Evolutionary conservation across 2,797 vertebrate genomes (phyloP).

Genomic region (Microcaecilia unicolor): DNA sequence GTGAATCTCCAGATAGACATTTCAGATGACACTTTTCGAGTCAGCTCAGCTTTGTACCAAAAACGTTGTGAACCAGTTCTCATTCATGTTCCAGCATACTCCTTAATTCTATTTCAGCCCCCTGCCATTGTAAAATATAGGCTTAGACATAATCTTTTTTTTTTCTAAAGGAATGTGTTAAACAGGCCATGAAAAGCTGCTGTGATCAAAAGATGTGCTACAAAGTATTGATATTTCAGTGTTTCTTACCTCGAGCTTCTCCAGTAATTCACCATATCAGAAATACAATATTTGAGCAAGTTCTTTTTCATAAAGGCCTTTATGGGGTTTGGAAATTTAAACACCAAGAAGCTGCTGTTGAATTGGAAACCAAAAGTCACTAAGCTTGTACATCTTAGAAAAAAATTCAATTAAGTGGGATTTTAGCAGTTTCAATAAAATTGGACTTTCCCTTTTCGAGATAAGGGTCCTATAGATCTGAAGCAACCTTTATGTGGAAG

Average conservation of each 20-base stretch:
- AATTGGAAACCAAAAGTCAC: slow-evolving; percentile 94
- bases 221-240: slow-evolving; percentile 38
- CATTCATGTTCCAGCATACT: slow-evolving; percentile 25
- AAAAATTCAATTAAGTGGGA: slow-evolving; percentile 99
- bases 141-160: slow-evolving; percentile 22
- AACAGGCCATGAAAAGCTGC: slow-evolving; percentile 38
- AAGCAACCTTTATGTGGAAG: slow-evolving; percentile 74
- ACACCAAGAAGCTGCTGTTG: slow-evolving; percentile 71
- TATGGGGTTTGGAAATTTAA: slow-evolving; percentile 81
- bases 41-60: too few relatives aligned
- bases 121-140: slow-evolving; percentile 18
- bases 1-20: too few relatives aligned
- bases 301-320: slow-evolving; percentile 79
- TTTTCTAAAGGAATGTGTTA: slow-evolving; percentile 43
- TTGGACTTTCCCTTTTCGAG: slow-evolving; percentile 79
- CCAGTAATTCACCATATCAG: slow-evolving; percentile 43
- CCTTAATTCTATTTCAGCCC: slow-evolving; percentile 26
- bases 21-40: too few relatives aligned
- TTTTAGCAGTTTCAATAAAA: slow-evolving; percentile 98
- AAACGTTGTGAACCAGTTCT: neutral
- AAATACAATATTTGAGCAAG: slow-evolving; percentile 82
- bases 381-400: slow-evolving; percentile 86
- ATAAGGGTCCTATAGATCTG: slow-evolving; percentile 78
- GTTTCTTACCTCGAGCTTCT: slow-evolving; percentile 38
- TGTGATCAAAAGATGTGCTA: slow-evolving; percentile 37